phyloP scores from a whole-genome alignment of 2,888 invertebrate species.

The Pachymerium ferrugineum region DNA sequence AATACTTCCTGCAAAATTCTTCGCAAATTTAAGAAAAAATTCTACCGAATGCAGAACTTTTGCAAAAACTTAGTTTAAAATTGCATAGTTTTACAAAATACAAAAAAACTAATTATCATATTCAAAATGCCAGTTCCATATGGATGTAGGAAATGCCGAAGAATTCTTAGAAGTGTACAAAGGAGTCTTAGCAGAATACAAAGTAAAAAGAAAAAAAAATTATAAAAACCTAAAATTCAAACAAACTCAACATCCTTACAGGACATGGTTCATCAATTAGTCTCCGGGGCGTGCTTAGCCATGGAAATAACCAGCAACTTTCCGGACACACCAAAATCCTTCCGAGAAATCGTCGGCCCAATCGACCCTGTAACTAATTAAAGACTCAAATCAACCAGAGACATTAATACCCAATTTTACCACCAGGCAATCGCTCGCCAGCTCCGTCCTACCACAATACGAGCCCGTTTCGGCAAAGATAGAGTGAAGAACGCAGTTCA shows the following conservation, averaged over 20 bases:
- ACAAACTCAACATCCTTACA: slow-evolving; percentile 46
- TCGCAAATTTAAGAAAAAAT: too few species aligned
- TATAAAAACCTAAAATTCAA: neutral
- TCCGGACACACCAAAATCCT: slow-evolving; percentile 45
- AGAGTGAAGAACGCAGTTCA: slow-evolving; percentile 84
- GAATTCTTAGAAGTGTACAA: slow-evolving; percentile 92
- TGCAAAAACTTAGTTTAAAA: too few species aligned
- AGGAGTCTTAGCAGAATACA: slow-evolving; percentile 57
- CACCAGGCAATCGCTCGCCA: slow-evolving; percentile 78
- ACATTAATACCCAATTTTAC: slow-evolving; percentile 34
- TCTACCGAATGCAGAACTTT: too few species aligned
- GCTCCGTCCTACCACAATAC: slow-evolving; percentile 72
- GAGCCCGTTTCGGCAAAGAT: slow-evolving; percentile 75
- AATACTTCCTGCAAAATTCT: too few species aligned
- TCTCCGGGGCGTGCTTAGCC: slow-evolving; percentile 78
- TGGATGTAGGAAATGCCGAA: slow-evolving; percentile 76
- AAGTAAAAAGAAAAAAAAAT: slow-evolving; percentile 33
- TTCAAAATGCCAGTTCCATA: slow-evolving; percentile 50
- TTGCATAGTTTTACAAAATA: neutral
- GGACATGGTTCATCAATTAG: slow-evolving; percentile 76
- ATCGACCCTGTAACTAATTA: slow-evolving; percentile 84
- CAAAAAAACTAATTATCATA: slow-evolving; percentile 37
- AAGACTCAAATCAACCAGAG: too few species aligned
- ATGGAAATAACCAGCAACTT: slow-evolving; percentile 60
- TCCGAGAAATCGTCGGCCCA: slow-evolving; percentile 81